phyloP scores from a whole-genome alignment of 2,797 vertebrate genomes.

The Cirrhinus mrigala region DNA sequence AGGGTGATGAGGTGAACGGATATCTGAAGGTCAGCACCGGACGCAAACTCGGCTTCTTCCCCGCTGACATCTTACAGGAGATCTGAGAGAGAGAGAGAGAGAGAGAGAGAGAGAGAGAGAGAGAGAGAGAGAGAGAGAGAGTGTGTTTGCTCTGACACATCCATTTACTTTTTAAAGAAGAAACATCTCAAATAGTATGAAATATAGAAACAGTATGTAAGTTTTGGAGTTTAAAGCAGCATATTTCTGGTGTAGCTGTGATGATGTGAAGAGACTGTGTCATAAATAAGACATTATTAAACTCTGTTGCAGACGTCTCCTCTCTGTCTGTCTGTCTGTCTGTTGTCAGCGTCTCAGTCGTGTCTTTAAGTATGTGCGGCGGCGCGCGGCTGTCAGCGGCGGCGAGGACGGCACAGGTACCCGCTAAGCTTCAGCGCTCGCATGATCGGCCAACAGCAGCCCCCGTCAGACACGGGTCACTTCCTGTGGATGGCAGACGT shows the following conservation, averaged over 20 bases:
- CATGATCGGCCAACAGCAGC: constrained; percentile 74
- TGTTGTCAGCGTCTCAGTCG: background rate
- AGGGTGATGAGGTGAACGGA: constrained; percentile 89
- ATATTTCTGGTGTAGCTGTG: no score
- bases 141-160: background rate
- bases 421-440: constrained; percentile 69
- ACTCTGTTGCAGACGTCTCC: background rate
- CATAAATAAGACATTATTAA: background rate
- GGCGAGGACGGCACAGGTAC: constrained; percentile 63
- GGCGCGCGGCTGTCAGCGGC: background rate
- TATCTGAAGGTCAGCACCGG: constrained; percentile 92
- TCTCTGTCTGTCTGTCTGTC: background rate
- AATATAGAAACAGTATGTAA: no score
- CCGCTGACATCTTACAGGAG: constrained; percentile 87
- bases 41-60: constrained; percentile 91
- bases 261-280: background rate
- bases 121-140: no score
- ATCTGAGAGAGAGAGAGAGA: no score
- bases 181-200: no score
- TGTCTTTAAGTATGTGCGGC: background rate
- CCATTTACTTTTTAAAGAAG: background rate
- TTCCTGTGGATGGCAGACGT: constrained; percentile 67
- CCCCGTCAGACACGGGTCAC: constrained; percentile 80
- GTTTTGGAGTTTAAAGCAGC: no score
- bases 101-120: no score